phyloP scores from a whole-genome alignment of 1,140 invertebrate genomes.

The Scaptodrosophila lebanonensis region DNA sequence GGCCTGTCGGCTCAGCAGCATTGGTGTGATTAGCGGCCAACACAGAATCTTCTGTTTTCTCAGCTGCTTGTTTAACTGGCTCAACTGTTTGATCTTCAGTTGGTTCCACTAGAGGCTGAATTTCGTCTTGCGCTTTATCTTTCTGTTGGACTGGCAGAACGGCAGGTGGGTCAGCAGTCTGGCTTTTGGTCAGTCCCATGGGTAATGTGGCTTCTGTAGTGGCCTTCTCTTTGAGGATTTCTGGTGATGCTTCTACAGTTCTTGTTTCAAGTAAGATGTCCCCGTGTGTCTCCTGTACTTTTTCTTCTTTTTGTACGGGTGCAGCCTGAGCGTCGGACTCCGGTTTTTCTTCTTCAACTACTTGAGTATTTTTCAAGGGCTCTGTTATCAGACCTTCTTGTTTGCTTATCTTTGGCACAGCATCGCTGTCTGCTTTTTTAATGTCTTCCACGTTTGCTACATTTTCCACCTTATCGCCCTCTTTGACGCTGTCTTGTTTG shows the following conservation, averaged over 20 bases:
- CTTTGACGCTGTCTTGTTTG: conserved; percentile 9
- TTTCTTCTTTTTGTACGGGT: no score
- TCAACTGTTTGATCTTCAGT: not conserved
- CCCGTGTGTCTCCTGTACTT: no score
- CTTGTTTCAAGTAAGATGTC: not conserved
- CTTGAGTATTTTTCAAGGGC: not conserved
- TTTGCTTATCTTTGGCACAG: not conserved
- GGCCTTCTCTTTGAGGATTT: no score
- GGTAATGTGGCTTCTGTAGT: no score
- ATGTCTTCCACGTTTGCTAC: not conserved
- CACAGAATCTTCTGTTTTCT: not conserved
- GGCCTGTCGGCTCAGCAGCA: not conserved
- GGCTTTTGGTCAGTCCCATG: no score
- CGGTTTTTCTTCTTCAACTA: not conserved
- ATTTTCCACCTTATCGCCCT: no score
- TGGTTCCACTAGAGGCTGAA: no score
- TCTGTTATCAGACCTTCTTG: not conserved
- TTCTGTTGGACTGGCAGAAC: no score
- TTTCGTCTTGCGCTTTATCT: no score
- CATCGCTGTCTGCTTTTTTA: not conserved
- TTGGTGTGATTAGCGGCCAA: not conserved
- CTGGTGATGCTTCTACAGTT: conserved; percentile 1
- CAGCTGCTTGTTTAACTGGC: not conserved
- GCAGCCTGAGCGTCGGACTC: no score
- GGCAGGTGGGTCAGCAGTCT: no score